Conservation (phyloP, 2,888 invertebrate species). For the Nipponacmea schrenckii region DNA sequence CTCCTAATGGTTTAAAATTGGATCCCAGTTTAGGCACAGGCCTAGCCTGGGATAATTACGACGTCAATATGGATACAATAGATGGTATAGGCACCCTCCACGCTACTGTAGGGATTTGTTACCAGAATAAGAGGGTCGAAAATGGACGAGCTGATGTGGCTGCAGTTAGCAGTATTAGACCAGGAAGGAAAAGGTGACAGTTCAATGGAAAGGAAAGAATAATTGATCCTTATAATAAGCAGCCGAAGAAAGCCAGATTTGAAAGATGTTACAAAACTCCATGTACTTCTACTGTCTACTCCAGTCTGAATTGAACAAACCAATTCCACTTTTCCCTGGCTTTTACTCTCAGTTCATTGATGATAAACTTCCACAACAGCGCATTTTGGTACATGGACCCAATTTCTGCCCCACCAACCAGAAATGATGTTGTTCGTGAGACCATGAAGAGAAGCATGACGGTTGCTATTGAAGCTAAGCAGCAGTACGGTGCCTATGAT, state of each 20-base stretch:
- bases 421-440: constrained; percentile 19
- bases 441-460: constrained; percentile 23
- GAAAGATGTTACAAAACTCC: too few species aligned
- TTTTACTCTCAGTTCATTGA: constrained; percentile 19
- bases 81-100: constrained; percentile 22
- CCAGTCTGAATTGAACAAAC: constrained; percentile 19
- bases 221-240: constrained; percentile 7
- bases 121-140: constrained; percentile 14
- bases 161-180: background rate
- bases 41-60: constrained; percentile 26
- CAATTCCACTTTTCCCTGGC: constrained; percentile 25
- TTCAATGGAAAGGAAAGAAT: constrained; percentile 7
- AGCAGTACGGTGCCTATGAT: constrained; percentile 26
- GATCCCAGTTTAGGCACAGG: constrained; percentile 13
- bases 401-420: constrained; percentile 15
- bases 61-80: constrained; percentile 23
- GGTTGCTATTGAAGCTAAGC: constrained; percentile 21
- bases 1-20: constrained; percentile 20
- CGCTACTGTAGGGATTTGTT: constrained; percentile 18
- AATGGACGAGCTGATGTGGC: background rate
- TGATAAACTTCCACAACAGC: constrained; percentile 20
- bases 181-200: constrained; percentile 12
- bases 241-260: background rate
- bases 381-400: constrained; percentile 29
- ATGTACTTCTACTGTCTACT: constrained; percentile 23